Evolutionary conservation across 2,113 vertebrate genomes (phyloP).

Genomic region (Leuciscus idus): DNA sequence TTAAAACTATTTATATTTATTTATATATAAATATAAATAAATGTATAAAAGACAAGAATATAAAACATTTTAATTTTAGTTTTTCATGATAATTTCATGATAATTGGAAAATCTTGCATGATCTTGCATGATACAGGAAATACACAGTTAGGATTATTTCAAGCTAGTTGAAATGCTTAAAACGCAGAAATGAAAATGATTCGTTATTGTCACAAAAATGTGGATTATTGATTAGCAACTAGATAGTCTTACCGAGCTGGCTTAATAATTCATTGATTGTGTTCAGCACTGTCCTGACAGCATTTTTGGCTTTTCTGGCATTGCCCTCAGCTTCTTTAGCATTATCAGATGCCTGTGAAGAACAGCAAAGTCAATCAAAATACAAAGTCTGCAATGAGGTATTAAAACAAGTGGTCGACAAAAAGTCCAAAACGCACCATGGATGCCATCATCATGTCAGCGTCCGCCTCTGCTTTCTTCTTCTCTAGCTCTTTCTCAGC

Average conservation of each 20-base stretch:
- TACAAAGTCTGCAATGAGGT: neutral
- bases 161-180: too few relatives aligned
- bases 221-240: neutral
- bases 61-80: too few relatives aligned
- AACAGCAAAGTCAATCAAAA: neutral
- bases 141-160: neutral
- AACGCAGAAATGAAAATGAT: too few relatives aligned
- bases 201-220: neutral
- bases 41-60: too few relatives aligned
- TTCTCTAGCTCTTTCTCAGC: conserved; percentile 83
- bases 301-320: conserved; percentile 91
- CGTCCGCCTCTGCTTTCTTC: conserved; percentile 85
- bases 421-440: conserved; percentile 77
- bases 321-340: conserved; percentile 94
- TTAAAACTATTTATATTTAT: too few relatives aligned
- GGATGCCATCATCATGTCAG: conserved; percentile 94
- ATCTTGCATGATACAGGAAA: neutral
- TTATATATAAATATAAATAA: too few relatives aligned
- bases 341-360: conserved; percentile 83
- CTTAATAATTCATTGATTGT: conserved; percentile 84
- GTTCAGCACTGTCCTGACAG: conserved; percentile 84
- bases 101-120: neutral
- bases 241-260: conserved; percentile 81
- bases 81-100: neutral
- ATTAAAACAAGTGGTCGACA: neutral